A percentile compares a stretch with the other conserved stretches of the same genome.
These are phyloP conservation scores for Oreochromis niloticus DNA, from an alignment of 2,113 vertebrate genomes.

Conservation along the genomic window DNA sequence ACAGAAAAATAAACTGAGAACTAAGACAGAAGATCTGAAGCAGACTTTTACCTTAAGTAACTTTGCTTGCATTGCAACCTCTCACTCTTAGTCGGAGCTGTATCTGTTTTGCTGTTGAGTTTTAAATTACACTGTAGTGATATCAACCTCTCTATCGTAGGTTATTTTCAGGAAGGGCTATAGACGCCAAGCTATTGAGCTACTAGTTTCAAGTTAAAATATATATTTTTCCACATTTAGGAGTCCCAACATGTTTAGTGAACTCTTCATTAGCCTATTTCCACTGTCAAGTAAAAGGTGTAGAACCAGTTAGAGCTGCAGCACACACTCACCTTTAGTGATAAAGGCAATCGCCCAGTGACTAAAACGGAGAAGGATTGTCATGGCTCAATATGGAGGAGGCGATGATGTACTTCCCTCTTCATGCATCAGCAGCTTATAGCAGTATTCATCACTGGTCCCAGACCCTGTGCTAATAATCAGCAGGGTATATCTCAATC, in stretches of 20 bases:
- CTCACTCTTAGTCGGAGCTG: not conserved
- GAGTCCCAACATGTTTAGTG: not conserved
- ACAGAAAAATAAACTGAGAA: not conserved
- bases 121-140: not conserved
- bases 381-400: constrained; percentile 40
- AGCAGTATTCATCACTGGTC: constrained; percentile 59
- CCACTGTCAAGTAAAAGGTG: not conserved
- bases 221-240: not conserved
- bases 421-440: constrained; percentile 68
- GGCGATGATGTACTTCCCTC: constrained; percentile 59
- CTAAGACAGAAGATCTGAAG: not conserved
- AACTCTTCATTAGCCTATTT: not conserved
- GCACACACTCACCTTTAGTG: not conserved
- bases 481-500: constrained; percentile 62
- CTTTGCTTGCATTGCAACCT: not conserved
- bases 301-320: not conserved
- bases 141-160: not conserved
- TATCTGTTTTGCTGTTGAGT: not conserved
- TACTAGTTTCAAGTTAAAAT: not conserved
- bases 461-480: constrained; percentile 51
- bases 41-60: not conserved
- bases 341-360: not conserved
- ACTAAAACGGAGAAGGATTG: constrained; percentile 33
- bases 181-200: not conserved
- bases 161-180: not conserved